Base-by-base conservation (phyloP, 2,888 invertebrate genomes). In the Hetaerina titia region DNA sequence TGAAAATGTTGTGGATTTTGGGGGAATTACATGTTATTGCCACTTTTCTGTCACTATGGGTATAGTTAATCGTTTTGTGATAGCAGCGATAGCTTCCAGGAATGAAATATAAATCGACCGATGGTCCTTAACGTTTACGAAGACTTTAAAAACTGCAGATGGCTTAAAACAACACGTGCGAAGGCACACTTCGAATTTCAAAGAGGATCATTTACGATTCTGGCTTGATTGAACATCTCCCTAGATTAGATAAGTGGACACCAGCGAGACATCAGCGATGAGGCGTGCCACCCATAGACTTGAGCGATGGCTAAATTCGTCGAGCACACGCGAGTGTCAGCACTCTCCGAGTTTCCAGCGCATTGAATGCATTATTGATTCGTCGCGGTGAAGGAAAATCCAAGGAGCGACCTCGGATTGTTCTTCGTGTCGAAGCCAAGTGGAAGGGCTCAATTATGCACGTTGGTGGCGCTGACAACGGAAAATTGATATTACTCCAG, bases 291-390 rank as follows among this genome's bases (percentile, higher is more conserved):
- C 81, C 31, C 13, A 81, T 81, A 31, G 31, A 81, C 31, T 25
- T 81, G 25, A 81, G 13, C 81, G 25, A 31, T 25, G 31, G 81
- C 81, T 31, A 31, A 81, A 81, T 81, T 81, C 31, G 81, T 31
- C 81, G 81, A 81, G 81, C 11, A 15, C 81, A 31, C 81, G 25
- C 81, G 5, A 11, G 22, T 31, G 81, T 81, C 25, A 81, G 31
- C 81, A 69, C 69, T 69, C 69, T 69, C 81, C 25, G 69, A 69
- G 81, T 31, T 15, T 31, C 13, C 60, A 2, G 60, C 60, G 11
- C 60, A 81, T 81, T 31, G 81, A 81, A 81, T 81, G 81, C 81
- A 81, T 81, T 81, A 81, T 81, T 81, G 81, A 81, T 81, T 81
- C 81, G 81, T 31, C 31, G 81, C 81, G 69, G 81, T 81, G 31